Base-by-base conservation (phyloP, 2,113 vertebrate genomes). In the Elephas maximus region DNA sequence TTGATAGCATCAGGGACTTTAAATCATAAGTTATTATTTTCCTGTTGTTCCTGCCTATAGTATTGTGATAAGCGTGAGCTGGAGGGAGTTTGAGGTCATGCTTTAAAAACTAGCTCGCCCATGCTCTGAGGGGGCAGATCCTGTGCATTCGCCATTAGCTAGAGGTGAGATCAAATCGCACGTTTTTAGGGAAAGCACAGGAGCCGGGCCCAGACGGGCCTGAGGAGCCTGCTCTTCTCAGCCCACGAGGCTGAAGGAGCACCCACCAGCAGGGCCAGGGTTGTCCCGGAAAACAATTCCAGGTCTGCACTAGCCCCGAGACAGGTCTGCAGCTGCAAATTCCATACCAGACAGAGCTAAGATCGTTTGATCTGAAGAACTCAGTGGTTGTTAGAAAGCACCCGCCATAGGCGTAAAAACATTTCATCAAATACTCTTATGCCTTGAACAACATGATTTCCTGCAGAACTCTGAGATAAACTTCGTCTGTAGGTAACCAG, bases 111-210 rank as follows among this genome's bases (percentile, higher is more conserved):
- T 21, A 63, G 28, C 71, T 30, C 10, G 11, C 23, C 2, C 9
- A 33, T 37, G 48, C 60, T 62, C n/a, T 78, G 41, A 37, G 83
- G 44, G 33, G 30, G 23, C 65, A 76, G 74, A 60, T 48, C n/a
- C 5, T 30, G 0, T 14, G 24, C 1, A 0, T 6, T 53, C 48
- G 33, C 20, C 11, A 24, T 20, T 11, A 85, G 45, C 37, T 37
- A 80, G 30, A 62, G 8, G 12, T 33, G 26, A 20, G 44, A 41
- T 23, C 48, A 62, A 67, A 30, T 78, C 2, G 5, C 33, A 1
- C 62, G 48, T 73, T n/a, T 11, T 48, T 12, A 33, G 8, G 8
- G 74, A 80, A 12, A 88, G 11, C 53, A 23, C 28, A 82, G 41
- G 48, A 20, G 11, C 62, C 44, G 8, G 5, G 10, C 41, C 24